phyloP scores from a whole-genome alignment of 2,797 vertebrate genomes.

The Limnodromus scolopaceus region DNA sequence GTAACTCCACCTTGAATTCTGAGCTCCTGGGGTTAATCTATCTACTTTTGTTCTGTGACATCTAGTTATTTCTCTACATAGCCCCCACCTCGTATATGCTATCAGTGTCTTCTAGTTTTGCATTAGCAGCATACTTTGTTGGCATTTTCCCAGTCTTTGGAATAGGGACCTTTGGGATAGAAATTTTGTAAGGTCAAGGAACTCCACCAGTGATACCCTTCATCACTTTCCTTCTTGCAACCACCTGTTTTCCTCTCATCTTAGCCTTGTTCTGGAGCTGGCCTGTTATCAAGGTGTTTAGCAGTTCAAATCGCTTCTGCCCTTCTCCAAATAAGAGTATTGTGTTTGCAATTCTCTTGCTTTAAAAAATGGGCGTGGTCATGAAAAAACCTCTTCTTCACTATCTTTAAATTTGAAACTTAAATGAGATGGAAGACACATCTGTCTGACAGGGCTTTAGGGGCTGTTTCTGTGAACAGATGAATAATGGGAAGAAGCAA shows the following conservation, averaged over 20 bases:
- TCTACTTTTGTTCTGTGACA: neutral
- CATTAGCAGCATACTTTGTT: neutral
- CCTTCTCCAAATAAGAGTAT: neutral
- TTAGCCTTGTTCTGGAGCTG: neutral
- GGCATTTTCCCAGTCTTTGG: neutral
- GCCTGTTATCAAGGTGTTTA: neutral
- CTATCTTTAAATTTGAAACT: neutral
- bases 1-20: neutral
- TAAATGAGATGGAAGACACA: accelerated
- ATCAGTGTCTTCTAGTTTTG: neutral
- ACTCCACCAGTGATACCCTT: neutral
- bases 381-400: neutral
- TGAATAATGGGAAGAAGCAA: neutral
- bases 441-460: neutral
- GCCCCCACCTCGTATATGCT: neutral
- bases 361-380: neutral
- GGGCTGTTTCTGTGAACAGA: neutral
- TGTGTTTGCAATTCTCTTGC: neutral
- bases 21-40: neutral
- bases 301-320: neutral
- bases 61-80: neutral
- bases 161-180: neutral
- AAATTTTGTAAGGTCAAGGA: neutral
- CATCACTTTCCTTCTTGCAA: neutral
- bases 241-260: neutral